Base-by-base conservation (phyloP, 1,140 invertebrate species). In the Periplaneta americana region DNA sequence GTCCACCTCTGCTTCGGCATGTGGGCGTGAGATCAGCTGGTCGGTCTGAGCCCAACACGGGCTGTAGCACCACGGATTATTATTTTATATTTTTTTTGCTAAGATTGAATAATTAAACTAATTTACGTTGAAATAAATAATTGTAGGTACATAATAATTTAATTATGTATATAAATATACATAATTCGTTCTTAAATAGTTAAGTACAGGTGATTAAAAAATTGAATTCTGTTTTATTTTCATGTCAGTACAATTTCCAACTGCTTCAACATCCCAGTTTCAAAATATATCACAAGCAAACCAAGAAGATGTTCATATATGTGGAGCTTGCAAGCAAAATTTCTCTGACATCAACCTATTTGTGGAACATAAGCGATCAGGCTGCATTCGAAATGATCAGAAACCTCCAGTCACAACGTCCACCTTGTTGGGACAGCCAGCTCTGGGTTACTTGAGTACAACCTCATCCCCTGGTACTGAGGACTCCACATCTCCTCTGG, bases 221-320 rank as follows among this genome's bases (percentile, higher is more conserved):
- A n/a, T n/a, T n/a, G n/a, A n/a, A n/a, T 80, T 34, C 18, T 39
- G 18, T 32, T n/a, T 39, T 39, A 57, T 31, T 22, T 79, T 31
- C 11, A 76, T 78, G 22, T n/a, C 39, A 81, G 80, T 81, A 31
- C 80, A 81, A 48, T 35, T 81, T 39, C 81, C 81, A 28, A 31
- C 75, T 34, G 77, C 39, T 48, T 34, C 32, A 13, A 36, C 77
- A 32, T 36, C 35, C 32, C 77, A 79, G 35, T 34, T 80, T 28
- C 48, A 66, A 36, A 74, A n/a, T 32, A 37, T 35, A 34, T 31
- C 75, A 37, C 22, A 74, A 15, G 11, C 76, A 74, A 39, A 66
- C 35, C 35, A 32, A 10, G 84, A 81, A 36, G 87, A 88, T 82
- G 82, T 87, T 28, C 87, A 87, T 78, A 88, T 88, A 32, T 88